Percentiles rank a stretch among this genome's conserved stretches.
phyloP scores from a whole-genome alignment of 2,888 invertebrate species.

The Hoplodrina ambigua region DNA sequence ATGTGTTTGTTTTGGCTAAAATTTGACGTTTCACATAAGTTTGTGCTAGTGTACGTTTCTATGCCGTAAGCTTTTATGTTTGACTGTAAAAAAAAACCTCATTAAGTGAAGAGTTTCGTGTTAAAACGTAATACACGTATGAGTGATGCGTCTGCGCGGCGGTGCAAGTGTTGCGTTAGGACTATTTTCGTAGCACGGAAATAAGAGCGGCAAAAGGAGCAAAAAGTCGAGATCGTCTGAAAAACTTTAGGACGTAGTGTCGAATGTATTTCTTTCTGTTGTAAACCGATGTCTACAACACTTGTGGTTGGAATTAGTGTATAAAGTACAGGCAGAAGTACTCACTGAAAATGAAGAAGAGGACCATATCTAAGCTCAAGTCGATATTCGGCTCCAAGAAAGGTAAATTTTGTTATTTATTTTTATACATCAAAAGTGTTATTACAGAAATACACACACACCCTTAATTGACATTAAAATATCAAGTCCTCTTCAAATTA shows the following conservation, averaged over 20 bases:
- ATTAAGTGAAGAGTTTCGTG: slow-evolving; percentile 58
- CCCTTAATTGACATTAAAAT: not conserved
- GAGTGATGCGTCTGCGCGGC: slow-evolving; percentile 87
- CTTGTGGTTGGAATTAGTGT: slow-evolving; percentile 75
- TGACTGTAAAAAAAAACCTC: slow-evolving; percentile 22
- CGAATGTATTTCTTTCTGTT: slow-evolving; percentile 87
- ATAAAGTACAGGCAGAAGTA: slow-evolving; percentile 59
- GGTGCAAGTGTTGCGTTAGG: slow-evolving; percentile 87
- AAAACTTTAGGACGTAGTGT: slow-evolving; percentile 88
- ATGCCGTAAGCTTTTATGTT: slow-evolving; percentile 27
- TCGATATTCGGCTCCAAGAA: slow-evolving; percentile 86
- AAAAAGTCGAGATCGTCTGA: slow-evolving; percentile 87
- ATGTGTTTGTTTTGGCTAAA: slow-evolving; percentile 61
- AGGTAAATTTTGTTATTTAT: slow-evolving; percentile 71
- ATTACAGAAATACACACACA: not conserved
- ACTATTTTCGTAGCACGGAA: slow-evolving; percentile 91
- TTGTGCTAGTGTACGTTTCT: slow-evolving; percentile 42
- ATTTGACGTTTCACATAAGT: slow-evolving; percentile 39
- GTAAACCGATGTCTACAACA: slow-evolving; percentile 80
- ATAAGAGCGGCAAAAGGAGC: slow-evolving; percentile 90
- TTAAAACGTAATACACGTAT: slow-evolving; percentile 69
- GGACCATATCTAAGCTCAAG: slow-evolving; percentile 86
- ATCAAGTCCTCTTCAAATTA: slow-evolving; percentile 1
- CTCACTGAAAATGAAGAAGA: slow-evolving; percentile 83
- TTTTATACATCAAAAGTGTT: slow-evolving; percentile 4